A percentile compares a stretch with the other conserved stretches of the same genome.
Evolutionary conservation across 1,140 invertebrate species (phyloP).

Genomic region (Octopus bimaculoides): DNA sequence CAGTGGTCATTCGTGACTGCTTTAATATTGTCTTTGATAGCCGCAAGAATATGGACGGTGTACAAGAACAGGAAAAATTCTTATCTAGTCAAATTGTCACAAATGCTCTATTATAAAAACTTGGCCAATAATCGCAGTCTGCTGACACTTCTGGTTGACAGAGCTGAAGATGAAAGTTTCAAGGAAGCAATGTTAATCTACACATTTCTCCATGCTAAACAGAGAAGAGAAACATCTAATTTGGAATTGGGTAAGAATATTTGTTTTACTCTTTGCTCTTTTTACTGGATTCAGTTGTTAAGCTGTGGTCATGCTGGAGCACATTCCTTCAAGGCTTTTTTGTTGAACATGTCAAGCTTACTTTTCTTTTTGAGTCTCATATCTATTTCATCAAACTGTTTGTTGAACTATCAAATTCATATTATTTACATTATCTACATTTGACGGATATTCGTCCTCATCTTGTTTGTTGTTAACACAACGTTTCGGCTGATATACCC

Average conservation of each 20-base stretch:
- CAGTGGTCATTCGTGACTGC: conserved; percentile 38
- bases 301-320: background rate
- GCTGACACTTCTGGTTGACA: conserved; percentile 48
- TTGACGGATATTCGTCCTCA: too few relatives aligned
- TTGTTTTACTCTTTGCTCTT: conserved; percentile 16
- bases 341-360: background rate
- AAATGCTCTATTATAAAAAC: conserved; percentile 53
- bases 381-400: background rate
- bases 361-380: background rate
- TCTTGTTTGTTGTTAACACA: too few relatives aligned
- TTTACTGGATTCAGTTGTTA: background rate
- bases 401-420: background rate
- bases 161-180: conserved; percentile 53
- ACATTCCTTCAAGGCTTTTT: background rate
- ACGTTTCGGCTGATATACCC: too few relatives aligned
- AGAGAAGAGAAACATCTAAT: conserved; percentile 22
- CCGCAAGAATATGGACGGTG: conserved; percentile 26
- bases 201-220: conserved; percentile 34
- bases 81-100: conserved; percentile 46
- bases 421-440: background rate
- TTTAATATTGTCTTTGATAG: conserved; percentile 26
- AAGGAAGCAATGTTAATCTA: conserved; percentile 52
- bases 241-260: conserved; percentile 35
- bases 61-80: conserved; percentile 45
- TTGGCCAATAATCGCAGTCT: conserved; percentile 52